Percentiles rank a stretch among this genome's conserved stretches.
phyloP scores from a whole-genome alignment of 2,113 vertebrate genomes.

The Pseudonaja textilis region DNA sequence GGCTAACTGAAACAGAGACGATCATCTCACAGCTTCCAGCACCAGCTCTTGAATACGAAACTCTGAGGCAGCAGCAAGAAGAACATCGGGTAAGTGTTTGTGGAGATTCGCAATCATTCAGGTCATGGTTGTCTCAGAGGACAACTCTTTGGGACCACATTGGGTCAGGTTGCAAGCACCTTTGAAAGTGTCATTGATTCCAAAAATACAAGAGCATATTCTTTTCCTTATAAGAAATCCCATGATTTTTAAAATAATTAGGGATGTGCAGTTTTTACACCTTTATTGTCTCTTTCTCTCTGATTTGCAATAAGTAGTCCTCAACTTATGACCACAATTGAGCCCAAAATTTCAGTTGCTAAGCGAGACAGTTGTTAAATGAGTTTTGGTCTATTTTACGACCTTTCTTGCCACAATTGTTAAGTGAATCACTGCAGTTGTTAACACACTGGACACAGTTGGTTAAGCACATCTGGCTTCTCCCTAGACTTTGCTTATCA shows the following conservation, averaged over 20 bases:
- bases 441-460: background rate
- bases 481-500: background rate
- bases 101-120: background rate
- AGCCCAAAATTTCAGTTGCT: background rate
- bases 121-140: background rate
- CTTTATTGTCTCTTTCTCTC: background rate
- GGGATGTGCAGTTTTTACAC: background rate
- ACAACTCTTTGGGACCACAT: constrained; percentile 67
- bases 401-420: background rate
- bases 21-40: constrained; percentile 83
- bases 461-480: background rate
- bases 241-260: background rate
- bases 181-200: background rate
- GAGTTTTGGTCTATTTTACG: background rate
- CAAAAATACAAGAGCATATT: background rate
- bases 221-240: background rate
- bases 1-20: constrained; percentile 85
- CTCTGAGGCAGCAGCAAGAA: constrained; percentile 90
- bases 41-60: constrained; percentile 92
- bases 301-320: background rate
- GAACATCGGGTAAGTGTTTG: constrained; percentile 84
- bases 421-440: background rate
- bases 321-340: background rate
- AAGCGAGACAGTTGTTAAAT: background rate
- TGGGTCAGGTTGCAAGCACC: constrained; percentile 76